Conservation (phyloP, 2,888 invertebrate genomes). For the Fissipunctia ypsillon region DNA sequence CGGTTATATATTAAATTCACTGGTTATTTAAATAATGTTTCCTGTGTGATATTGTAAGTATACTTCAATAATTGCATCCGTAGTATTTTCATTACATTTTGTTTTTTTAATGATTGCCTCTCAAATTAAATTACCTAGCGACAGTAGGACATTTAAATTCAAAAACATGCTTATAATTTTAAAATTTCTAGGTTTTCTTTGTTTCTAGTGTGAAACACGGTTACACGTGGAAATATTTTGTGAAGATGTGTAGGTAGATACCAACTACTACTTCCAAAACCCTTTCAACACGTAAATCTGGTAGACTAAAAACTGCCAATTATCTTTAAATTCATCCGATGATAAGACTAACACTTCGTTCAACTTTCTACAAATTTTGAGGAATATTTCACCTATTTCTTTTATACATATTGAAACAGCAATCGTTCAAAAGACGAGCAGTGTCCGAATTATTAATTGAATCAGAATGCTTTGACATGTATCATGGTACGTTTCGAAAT, state of each 20-base stretch:
- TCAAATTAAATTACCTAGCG: too few relatives aligned
- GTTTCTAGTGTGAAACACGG: too few relatives aligned
- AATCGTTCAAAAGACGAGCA: not conserved
- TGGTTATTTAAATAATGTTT: slow-evolving; percentile 3
- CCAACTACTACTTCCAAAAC: too few relatives aligned
- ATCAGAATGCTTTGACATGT: slow-evolving; percentile 27
- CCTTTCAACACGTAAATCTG: too few relatives aligned
- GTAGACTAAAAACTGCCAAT: not conserved
- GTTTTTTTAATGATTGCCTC: too few relatives aligned
- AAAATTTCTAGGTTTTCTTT: too few relatives aligned
- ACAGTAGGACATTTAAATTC: too few relatives aligned
- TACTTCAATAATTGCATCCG: not conserved
- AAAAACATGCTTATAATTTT: too few relatives aligned
- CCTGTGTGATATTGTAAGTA: not conserved
- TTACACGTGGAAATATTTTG: too few relatives aligned
- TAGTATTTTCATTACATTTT: not conserved
- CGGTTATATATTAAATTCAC: slow-evolving; percentile 19
- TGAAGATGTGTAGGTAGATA: too few relatives aligned
- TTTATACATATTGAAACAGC: not conserved
- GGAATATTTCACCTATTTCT: not conserved
- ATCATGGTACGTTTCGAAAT: not conserved
- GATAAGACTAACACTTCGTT: not conserved
- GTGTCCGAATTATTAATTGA: not conserved
- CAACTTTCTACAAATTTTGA: not conserved
- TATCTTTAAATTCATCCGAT: too few relatives aligned